Evolutionary conservation across 2,113 vertebrate species (phyloP), one percentile per base, ranked within the genome.

Genomic region (Herpetotheres cachinnans): DNA sequence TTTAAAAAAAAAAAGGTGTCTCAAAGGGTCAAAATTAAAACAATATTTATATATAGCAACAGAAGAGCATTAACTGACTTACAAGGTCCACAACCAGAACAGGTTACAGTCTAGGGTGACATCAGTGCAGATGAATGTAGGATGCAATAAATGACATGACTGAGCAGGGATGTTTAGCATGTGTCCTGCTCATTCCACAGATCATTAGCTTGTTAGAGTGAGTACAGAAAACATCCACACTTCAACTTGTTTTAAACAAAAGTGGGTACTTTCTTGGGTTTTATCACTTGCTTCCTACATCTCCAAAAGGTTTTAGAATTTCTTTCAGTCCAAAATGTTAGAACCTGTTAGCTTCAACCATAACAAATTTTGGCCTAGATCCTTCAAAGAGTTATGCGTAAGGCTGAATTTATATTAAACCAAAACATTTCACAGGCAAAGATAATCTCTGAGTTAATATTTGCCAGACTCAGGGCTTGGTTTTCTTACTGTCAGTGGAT

Each of bases 171-270:
- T 8, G 10, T 80, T 89, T 36, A 87, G 66, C 42, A 58, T 34
- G 50, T 79, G 74, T 93, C 66, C 52, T 50, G 27, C 59, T 65
- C 47, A 52, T 79, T 96, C 89, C 56, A 87, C 65, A 94, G 56
- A 91, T 56, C 66, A 90, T 91, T 91, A 96, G 55, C 76, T 88
- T 50, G 38, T 82, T 78, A 70, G 32, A 61, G 30, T 32, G 29
- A n/a, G 54, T 90, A 82, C 42, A 89, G 62, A 95, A 93, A 93
- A 95, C 58, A 94, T 15, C 18, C 71, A 90, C 54, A 79, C 55
- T 82, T 82, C 44, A 85, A 32, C 7, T 70, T 47, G 30, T 27
- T 70, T 42, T 24, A 47, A 93, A 67, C 6, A 90, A 49, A 74
- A 86, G 18, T 38, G 5, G 5, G 7, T 34, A 47, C 4, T 71